Evolutionary conservation across 2,797 vertebrate genomes (phyloP), one percentile per base, ranked within the genome.

Genomic region (Phoebastria nigripes): DNA sequence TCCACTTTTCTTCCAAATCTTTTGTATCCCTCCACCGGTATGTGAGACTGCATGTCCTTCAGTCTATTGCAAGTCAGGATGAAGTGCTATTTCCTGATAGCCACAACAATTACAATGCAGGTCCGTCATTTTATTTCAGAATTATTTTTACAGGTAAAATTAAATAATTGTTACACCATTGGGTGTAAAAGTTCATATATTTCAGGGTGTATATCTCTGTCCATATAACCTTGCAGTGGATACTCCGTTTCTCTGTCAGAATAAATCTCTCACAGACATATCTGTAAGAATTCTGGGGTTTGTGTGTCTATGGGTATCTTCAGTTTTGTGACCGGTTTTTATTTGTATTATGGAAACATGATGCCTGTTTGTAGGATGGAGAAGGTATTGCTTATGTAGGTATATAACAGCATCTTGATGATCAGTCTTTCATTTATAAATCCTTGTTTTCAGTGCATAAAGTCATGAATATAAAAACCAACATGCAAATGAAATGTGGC

Each of bases 381-480:
- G 71, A 59, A 78, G 44, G 26, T 77, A 14, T 61, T 90, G 59
- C 59, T 77, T 31, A 1, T 33, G 52, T 20, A 26, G 67, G 52
- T 76, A 9, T 55, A 2, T 18, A 55, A 25, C 71, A 94, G 63
- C 84, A 78, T 54, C 81, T 33, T 65, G 26, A 2, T 74, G 29
- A 67, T 89, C 67, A 87, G 52, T n/a, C 41, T 83, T 93, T 81
- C 69, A 4, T 46, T 72, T 77, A 37, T 33, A 83, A 81, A 66
- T 77, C 81, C 82, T 67, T 95, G 46, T 89, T 89, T 95, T 63
- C 70, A 59, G 19, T 86, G 73, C 69, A 67, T 74, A 14, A 83
- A 87, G 67, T 85, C 63, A 82, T 10, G 51, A 56, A 42, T 85
- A 42, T 77, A 70, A 89, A 96, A 97, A 90, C 21, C 77, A 91